Conservation (phyloP, 2,888 invertebrate species). For the Cosmia trapezina region DNA sequence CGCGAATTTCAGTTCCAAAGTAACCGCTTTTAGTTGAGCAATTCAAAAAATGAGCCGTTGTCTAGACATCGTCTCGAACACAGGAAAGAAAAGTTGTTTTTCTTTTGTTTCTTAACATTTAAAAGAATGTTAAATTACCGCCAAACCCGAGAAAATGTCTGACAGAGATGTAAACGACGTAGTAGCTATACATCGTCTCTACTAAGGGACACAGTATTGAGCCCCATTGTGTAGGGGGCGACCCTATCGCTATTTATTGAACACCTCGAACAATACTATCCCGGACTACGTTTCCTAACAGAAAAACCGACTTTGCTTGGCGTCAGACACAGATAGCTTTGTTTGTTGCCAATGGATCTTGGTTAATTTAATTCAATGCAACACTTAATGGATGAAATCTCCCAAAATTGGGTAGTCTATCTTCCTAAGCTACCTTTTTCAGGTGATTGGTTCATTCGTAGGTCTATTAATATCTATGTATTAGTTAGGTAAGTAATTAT, state of each 20-base stretch:
- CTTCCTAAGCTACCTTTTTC: neutral
- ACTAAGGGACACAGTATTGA: constrained; percentile 38
- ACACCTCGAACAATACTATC: constrained; percentile 58
- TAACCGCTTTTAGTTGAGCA: constrained; percentile 19
- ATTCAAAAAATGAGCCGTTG: constrained; percentile 39
- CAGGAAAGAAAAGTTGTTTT: constrained; percentile 34
- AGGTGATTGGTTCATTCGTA: neutral
- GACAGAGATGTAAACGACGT: constrained; percentile 40
- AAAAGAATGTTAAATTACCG: constrained; percentile 48
- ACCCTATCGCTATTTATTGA: constrained; percentile 61
- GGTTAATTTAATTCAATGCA: constrained; percentile 13
- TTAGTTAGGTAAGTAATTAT: no score
- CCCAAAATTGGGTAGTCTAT: constrained; percentile 2
- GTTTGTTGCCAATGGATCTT: constrained; percentile 39
- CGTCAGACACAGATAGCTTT: constrained; percentile 42
- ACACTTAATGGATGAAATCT: constrained; percentile 5
- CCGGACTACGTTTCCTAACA: constrained; percentile 25
- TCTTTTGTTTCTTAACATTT: constrained; percentile 41
- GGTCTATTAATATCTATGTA: no score
- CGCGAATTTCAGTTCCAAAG: constrained; percentile 4
- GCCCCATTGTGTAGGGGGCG: constrained; percentile 48
- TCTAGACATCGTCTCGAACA: constrained; percentile 46
- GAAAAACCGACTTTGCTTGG: constrained; percentile 45
- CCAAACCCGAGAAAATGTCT: constrained; percentile 17
- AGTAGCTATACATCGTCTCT: constrained; percentile 35